phyloP scores from a whole-genome alignment of 1,140 invertebrate species.

The Pseudomyrmex gracilis region DNA sequence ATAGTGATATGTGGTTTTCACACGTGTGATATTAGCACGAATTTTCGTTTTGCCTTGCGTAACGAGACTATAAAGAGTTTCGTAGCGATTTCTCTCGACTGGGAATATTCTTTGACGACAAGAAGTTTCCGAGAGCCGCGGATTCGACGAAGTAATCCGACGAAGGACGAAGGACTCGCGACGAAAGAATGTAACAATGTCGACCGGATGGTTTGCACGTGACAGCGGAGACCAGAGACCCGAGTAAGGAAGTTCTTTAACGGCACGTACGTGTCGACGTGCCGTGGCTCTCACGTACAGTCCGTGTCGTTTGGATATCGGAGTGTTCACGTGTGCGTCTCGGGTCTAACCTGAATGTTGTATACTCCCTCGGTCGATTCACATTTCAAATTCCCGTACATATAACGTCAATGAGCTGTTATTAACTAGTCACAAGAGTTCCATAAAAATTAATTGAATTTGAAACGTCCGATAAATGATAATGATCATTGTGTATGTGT shows the following conservation, averaged over 20 bases:
- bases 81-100: slow-evolving; percentile 64
- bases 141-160: slow-evolving; percentile 64
- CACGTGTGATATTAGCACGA: background rate
- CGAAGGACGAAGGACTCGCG: slow-evolving; percentile 54
- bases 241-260: slow-evolving; percentile 73
- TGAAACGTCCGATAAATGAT: too few relatives aligned
- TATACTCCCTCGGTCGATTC: slow-evolving; percentile 12
- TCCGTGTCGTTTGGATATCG: slow-evolving; percentile 55
- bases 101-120: slow-evolving; percentile 64
- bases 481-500: background rate
- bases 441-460: background rate
- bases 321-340: slow-evolving; percentile 61
- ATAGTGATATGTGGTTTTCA: too few relatives aligned
- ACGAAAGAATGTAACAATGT: slow-evolving; percentile 73
- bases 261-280: slow-evolving; percentile 72
- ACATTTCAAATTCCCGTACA: slow-evolving; percentile 8
- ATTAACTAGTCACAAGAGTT: background rate
- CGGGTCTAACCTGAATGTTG: slow-evolving; percentile 40
- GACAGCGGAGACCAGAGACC: slow-evolving; percentile 67
- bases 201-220: slow-evolving; percentile 73
- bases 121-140: slow-evolving; percentile 59
- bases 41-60: slow-evolving; percentile 23
- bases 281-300: slow-evolving; percentile 60
- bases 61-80: slow-evolving; percentile 60
- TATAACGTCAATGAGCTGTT: background rate